Evolutionary conservation across 2,113 vertebrate species (phyloP).

Genomic region (Emydura subglobosa): DNA sequence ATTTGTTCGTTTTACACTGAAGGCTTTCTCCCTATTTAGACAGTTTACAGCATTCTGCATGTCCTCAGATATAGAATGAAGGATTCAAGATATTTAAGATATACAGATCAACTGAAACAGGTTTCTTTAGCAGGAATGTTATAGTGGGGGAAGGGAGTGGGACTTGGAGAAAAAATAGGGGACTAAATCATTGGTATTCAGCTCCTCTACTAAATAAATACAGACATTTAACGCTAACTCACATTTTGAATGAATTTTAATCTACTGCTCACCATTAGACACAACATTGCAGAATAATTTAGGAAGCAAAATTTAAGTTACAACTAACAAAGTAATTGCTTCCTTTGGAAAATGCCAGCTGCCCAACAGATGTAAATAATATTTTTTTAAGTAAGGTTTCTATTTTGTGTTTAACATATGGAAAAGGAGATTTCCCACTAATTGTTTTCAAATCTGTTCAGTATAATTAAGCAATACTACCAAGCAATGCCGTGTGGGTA

Average conservation of each 20-base stretch:
- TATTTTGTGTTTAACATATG: conserved; percentile 11
- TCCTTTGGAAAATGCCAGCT: not conserved
- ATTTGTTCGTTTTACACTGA: not conserved
- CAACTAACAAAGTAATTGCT: not conserved
- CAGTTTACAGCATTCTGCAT: not conserved
- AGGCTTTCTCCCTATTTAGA: not conserved
- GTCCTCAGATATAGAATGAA: not conserved
- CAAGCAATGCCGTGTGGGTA: not conserved
- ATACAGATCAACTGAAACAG: not conserved
- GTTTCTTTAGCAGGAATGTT: not conserved
- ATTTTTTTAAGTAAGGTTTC: not conserved
- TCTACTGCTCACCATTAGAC: not conserved
- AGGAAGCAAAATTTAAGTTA: not conserved
- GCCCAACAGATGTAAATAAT: not conserved
- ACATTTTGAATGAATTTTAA: not conserved
- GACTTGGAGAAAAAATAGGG: not conserved
- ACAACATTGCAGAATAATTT: accelerated
- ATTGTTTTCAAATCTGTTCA: conserved; percentile 20
- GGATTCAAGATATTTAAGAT: not conserved
- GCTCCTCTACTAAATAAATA: not conserved
- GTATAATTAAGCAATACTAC: not conserved
- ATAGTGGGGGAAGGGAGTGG: not conserved
- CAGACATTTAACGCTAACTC: not conserved
- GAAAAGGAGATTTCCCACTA: not conserved
- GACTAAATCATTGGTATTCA: not conserved